Evolutionary conservation across 2,888 invertebrate genomes (phyloP), one percentile per base, ranked within the genome.

Genomic region (Helicoverpa assulta): DNA sequence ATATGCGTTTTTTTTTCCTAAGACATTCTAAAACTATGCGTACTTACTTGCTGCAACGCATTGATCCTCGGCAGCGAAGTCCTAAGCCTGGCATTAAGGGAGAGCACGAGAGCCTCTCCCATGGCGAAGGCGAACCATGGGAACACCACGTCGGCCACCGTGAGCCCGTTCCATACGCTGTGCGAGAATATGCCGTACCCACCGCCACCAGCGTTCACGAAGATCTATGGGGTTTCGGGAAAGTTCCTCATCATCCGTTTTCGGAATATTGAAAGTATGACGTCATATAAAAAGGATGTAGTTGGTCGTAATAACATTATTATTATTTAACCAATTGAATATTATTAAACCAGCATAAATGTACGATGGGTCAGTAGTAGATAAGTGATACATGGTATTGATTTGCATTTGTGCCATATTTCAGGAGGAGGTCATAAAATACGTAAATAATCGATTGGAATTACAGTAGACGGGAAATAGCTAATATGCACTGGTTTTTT

Each of bases 101-200:
- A 97, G 70, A 98, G 96, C 1, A 97, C 97, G 74, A 98, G 93
- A 0, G 98, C 97, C 70, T 98, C 96, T 0, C 98, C 98, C 98
- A 98, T 98, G n/a, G 98, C 96, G 97, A 98, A 98, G 33, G 98
- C 97, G 90, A 98, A 98, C 98, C 98, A 98, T 0, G 98, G 98
- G 91, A 98, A 98, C 58, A 98, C 98, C n/a, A 98, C 93, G 88
- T 98, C 98, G 0, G 98, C 98, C 19, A 98, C 93, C 0, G 98
- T 98, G 1, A 98, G 89, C 0, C 98, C 98, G 92, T 98, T 98
- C 98, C 98, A 99, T 0, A 96, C 94, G 5, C 98, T 97, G 89
- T 99, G 99, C 16, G 96, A 94, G 89, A 98, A 98, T 78, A 98
- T 96, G 86, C 96, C 97, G 89, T 98, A 98, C 7, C 97, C 96